phyloP scores from a whole-genome alignment of 2,797 vertebrate species.

The Neosilurus hyrtlii region DNA sequence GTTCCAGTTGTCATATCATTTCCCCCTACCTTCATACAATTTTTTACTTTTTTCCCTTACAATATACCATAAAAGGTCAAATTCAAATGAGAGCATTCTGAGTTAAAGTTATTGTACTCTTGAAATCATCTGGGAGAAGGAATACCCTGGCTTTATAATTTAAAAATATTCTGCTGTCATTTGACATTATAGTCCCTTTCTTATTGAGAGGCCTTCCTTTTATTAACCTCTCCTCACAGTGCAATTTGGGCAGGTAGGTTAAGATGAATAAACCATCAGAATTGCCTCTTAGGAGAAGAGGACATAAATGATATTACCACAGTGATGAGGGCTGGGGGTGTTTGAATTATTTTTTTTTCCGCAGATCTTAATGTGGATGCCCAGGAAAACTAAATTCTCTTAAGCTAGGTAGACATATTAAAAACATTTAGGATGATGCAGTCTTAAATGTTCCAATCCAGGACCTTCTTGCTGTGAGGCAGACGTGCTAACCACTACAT shows the following conservation, averaged over 20 bases:
- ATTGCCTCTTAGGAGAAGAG: background rate
- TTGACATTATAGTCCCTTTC: background rate
- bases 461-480: no score
- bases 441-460: no score
- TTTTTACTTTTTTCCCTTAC: constrained; percentile 9
- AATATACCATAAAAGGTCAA: constrained; percentile 45
- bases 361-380: background rate
- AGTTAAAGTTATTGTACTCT: constrained; percentile 39
- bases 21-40: constrained; percentile 21
- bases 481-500: no score
- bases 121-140: constrained; percentile 38
- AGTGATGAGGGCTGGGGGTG: background rate
- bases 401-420: background rate
- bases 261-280: background rate
- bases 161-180: constrained; percentile 22
- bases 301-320: background rate
- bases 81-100: constrained; percentile 48
- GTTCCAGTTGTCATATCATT: constrained; percentile 29
- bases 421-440: background rate
- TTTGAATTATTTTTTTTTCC: background rate
- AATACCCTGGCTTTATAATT: constrained; percentile 21
- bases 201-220: constrained; percentile 29
- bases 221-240: constrained; percentile 47
- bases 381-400: background rate
- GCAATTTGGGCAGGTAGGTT: constrained; percentile 12